A percentile compares a stretch with the other conserved stretches of the same genome.
phyloP scores from a whole-genome alignment of 2,113 vertebrate species.

The Gymnocephalus cernua region DNA sequence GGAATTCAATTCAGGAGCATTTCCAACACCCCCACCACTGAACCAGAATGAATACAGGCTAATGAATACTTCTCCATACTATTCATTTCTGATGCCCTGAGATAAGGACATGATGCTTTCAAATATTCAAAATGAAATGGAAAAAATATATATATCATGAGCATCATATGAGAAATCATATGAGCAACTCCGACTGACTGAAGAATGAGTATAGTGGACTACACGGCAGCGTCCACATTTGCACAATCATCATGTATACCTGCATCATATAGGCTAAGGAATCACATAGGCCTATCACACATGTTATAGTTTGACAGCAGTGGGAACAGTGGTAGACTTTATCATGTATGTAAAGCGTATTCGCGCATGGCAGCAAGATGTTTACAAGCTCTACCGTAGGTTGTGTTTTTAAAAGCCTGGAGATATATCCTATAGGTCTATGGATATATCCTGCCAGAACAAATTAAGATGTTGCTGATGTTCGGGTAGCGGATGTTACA shows the following conservation, averaged over 20 bases:
- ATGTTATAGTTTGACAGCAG: background rate
- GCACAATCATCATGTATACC: slow-evolving; percentile 5
- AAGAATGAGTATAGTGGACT: background rate
- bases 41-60: slow-evolving; percentile 45
- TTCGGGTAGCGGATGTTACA: slow-evolving; percentile 30
- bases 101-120: background rate
- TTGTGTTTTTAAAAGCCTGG: background rate
- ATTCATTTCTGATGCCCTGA: slow-evolving; percentile 10
- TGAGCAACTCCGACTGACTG: too few relatives aligned
- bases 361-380: slow-evolving; percentile 7
- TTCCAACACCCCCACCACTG: slow-evolving; percentile 32
- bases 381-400: slow-evolving; percentile 9
- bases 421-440: too few relatives aligned
- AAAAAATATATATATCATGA: too few relatives aligned
- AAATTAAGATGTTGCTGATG: background rate
- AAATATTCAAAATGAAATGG: background rate
- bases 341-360: background rate
- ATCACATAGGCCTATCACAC: background rate
- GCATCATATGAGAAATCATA: too few relatives aligned
- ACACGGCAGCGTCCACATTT: slow-evolving; percentile 1
- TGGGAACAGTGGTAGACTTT: background rate
- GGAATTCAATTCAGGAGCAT: slow-evolving; percentile 46
- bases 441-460: background rate
- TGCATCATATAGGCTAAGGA: background rate
- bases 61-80: slow-evolving; percentile 39